A percentile compares a stretch with the other conserved stretches of the same genome.
phyloP scores from a whole-genome alignment of 2,888 invertebrate genomes.

The Dolichomitus sp. region DNA sequence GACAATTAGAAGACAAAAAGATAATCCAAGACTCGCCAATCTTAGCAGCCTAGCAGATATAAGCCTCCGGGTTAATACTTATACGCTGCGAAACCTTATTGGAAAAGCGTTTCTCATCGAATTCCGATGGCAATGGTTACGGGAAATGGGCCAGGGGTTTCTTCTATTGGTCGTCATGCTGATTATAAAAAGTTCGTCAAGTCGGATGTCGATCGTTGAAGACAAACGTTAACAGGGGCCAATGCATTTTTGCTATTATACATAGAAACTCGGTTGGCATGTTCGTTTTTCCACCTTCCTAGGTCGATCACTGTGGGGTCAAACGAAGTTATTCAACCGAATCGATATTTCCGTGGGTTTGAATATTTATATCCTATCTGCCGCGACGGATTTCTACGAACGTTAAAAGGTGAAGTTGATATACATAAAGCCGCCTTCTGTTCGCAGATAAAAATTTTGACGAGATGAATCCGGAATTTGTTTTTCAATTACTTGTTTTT shows the following conservation, averaged over 20 bases:
- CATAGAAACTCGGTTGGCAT: background rate
- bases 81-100: slow-evolving; percentile 12
- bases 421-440: background rate
- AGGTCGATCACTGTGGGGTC: background rate
- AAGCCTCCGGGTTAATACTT: background rate
- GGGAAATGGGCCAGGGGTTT: slow-evolving; percentile 1
- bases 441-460: background rate
- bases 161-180: slow-evolving; percentile 2
- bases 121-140: slow-evolving; percentile 30
- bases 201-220: background rate
- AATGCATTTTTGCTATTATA: background rate
- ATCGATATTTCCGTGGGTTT: background rate
- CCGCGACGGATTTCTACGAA: background rate
- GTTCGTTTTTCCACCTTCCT: background rate
- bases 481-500: background rate
- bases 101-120: slow-evolving; percentile 31
- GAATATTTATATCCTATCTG: background rate
- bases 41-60: background rate
- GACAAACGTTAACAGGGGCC: background rate
- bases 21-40: slow-evolving; percentile 42
- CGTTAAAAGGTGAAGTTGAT: background rate
- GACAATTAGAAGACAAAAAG: slow-evolving; percentile 57
- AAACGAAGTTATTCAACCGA: background rate
- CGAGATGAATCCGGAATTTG: background rate
- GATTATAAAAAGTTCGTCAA: slow-evolving; percentile 16